A percentile compares a stretch with the other conserved stretches of the same genome.
These are phyloP conservation scores for Drosophila ustulata DNA, from an alignment of 2,888 invertebrate genomes.

Conservation along the genomic window DNA sequence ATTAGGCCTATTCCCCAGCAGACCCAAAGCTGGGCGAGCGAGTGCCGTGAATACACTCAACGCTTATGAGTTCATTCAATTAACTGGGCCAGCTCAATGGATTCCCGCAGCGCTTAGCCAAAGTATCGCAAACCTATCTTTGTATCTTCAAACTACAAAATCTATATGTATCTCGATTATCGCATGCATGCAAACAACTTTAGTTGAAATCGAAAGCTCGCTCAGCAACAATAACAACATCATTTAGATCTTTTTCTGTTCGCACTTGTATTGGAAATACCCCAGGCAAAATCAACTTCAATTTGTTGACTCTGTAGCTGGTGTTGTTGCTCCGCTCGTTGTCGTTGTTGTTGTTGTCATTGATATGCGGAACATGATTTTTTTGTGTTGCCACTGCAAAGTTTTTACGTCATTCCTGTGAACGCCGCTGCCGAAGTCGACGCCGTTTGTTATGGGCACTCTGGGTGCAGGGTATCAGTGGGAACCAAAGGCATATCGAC, in stretches of 20 bases:
- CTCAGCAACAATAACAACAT: slow-evolving; percentile 1
- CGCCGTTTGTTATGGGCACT: slow-evolving; percentile 47
- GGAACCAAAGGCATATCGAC: background rate
- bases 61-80: slow-evolving; percentile 51
- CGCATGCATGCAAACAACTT: slow-evolving; percentile 50
- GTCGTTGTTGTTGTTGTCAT: slow-evolving; percentile 47
- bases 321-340: slow-evolving; percentile 13
- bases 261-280: slow-evolving; percentile 60
- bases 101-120: slow-evolving; percentile 10
- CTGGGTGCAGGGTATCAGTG: slow-evolving; percentile 52
- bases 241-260: slow-evolving; percentile 23
- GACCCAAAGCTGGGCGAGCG: slow-evolving; percentile 4
- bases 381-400: slow-evolving; percentile 60
- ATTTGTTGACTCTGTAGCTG: slow-evolving; percentile 37
- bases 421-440: slow-evolving; percentile 18
- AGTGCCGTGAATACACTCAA: slow-evolving; percentile 17
- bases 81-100: slow-evolving; percentile 23
- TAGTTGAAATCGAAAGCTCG: slow-evolving; percentile 50
- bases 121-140: slow-evolving; percentile 18
- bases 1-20: slow-evolving; percentile 45
- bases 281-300: slow-evolving; percentile 49
- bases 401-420: slow-evolving; percentile 69
- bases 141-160: slow-evolving; percentile 13
- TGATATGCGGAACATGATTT: slow-evolving; percentile 80
- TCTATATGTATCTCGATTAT: slow-evolving; percentile 21